Evolutionary conservation across 2,113 vertebrate species (phyloP).

Genomic region (Sterna hirundo): DNA sequence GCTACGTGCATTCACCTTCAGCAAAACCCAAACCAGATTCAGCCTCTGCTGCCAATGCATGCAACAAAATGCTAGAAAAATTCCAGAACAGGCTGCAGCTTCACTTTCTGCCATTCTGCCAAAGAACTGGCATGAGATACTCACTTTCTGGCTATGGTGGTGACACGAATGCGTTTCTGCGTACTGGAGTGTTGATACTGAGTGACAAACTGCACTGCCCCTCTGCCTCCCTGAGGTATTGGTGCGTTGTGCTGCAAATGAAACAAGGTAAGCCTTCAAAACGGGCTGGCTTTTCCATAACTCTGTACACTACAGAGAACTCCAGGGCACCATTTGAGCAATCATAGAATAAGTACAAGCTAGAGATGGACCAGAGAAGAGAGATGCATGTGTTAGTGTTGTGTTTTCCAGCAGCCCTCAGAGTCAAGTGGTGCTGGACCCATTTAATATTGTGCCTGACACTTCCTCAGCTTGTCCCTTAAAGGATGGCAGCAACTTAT

Average conservation of each 20-base stretch:
- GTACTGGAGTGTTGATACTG: slow-evolving; percentile 95
- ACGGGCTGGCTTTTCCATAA: neutral
- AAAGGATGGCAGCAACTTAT: neutral
- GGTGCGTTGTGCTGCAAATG: slow-evolving; percentile 90
- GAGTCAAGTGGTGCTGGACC: neutral
- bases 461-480: neutral
- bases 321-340: neutral
- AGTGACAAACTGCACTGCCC: slow-evolving; percentile 93
- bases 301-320: neutral
- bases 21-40: neutral
- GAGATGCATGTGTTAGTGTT: neutral
- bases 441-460: neutral
- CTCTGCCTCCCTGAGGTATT: slow-evolving; percentile 92
- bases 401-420: neutral
- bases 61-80: neutral
- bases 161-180: slow-evolving; percentile 91
- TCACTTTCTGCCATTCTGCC: neutral
- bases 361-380: neutral
- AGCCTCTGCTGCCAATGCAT: accelerated
- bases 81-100: neutral
- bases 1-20: neutral
- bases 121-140: neutral
- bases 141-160: slow-evolving; percentile 95
- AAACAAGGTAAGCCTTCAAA: neutral
- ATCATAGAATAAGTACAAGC: neutral